These are phyloP conservation scores for Ariolimax columbianus DNA, from an alignment of 2,888 invertebrate species.

Conservation along the genomic window DNA sequence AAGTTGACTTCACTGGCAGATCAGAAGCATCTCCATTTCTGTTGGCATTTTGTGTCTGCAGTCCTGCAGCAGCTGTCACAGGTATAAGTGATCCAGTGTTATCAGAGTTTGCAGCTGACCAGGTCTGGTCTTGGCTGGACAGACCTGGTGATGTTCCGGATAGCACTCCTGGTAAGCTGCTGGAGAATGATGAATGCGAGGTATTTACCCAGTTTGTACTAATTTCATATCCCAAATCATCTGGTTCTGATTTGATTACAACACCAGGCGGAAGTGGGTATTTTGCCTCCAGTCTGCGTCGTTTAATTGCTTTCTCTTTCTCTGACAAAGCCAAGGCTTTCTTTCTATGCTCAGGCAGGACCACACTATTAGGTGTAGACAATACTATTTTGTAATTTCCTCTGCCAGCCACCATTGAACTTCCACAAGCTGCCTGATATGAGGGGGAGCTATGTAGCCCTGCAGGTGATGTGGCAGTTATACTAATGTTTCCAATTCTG, in stretches of 20 bases:
- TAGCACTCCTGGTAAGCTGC: background rate
- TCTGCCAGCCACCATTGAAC: background rate
- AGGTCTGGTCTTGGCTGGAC: background rate
- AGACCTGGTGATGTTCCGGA: background rate
- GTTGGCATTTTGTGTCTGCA: background rate
- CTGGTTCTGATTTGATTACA: constrained; percentile 47
- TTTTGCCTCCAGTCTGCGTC: constrained; percentile 41
- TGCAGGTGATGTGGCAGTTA: background rate
- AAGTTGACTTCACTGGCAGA: background rate
- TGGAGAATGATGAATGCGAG: background rate
- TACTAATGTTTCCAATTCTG: background rate
- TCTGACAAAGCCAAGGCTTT: background rate
- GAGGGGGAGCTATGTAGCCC: background rate
- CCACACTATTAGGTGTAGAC: constrained; percentile 22
- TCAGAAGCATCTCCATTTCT: background rate
- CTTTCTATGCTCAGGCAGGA: constrained; percentile 6
- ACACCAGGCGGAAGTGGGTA: constrained; percentile 50
- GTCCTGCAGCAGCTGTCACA: background rate
- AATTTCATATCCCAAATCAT: background rate
- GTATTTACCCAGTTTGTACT: background rate
- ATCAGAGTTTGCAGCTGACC: background rate
- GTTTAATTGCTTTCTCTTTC: constrained; percentile 11
- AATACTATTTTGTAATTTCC: background rate
- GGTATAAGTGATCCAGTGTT: background rate
- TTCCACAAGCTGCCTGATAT: background rate